Evolutionary conservation across 2,888 invertebrate species (phyloP).

Genomic region (Agrochola lota): DNA sequence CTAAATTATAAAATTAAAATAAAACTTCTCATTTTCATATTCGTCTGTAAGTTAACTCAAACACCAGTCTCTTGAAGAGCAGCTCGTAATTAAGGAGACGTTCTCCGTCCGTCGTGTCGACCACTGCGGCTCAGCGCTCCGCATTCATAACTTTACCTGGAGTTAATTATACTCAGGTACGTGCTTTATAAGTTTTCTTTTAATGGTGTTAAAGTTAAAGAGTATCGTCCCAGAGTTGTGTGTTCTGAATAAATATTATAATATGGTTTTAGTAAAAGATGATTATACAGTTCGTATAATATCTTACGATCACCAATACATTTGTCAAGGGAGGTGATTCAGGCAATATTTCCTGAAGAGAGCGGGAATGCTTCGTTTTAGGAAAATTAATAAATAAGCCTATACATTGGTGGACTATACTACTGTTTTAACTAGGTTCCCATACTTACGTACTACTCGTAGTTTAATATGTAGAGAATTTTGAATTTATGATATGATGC

Average conservation of each 20-base stretch:
- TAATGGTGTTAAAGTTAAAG: constrained; percentile 5
- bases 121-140: constrained; percentile 7
- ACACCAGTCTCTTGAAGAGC: constrained; percentile 41
- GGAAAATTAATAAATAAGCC: too few species aligned
- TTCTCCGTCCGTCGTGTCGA: constrained; percentile 15
- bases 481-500: not conserved
- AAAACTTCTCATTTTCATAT: not conserved
- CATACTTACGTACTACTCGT: not conserved
- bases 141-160: constrained; percentile 52
- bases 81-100: constrained; percentile 56
- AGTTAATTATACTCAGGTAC: constrained; percentile 52
- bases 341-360: not conserved
- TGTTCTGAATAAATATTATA: not conserved
- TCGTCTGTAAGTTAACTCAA: constrained; percentile 28
- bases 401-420: not conserved
- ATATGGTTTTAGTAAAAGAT: not conserved
- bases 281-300: not conserved
- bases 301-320: not conserved
- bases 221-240: not conserved
- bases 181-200: constrained; percentile 22
- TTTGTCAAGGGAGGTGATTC: too few species aligned
- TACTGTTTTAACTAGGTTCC: not conserved
- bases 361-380: not conserved
- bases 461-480: too few species aligned
- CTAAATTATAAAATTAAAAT: constrained; percentile 2